phyloP scores from a whole-genome alignment of 2,797 vertebrate species.

The Coilia nasus region DNA sequence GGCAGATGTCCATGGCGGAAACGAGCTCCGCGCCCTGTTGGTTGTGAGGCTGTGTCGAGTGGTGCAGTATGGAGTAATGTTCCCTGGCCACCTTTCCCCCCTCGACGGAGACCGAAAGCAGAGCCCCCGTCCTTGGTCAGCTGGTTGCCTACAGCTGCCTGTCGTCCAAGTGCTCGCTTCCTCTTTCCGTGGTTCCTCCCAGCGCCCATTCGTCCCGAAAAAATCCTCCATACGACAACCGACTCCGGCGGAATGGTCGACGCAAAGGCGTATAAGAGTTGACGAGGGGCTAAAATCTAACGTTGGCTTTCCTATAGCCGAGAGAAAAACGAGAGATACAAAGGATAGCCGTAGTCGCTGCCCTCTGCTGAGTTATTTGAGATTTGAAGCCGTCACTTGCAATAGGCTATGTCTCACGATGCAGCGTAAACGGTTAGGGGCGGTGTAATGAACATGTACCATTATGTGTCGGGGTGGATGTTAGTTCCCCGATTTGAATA shows the following conservation, averaged over 20 bases:
- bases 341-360: slow-evolving; percentile 66
- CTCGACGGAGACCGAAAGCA: slow-evolving; percentile 78
- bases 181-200: slow-evolving; percentile 81
- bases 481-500: slow-evolving; percentile 55
- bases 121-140: slow-evolving; percentile 81
- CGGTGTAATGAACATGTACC: slow-evolving; percentile 83
- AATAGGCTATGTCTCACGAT: slow-evolving; percentile 79
- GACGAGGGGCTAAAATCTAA: slow-evolving; percentile 21
- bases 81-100: slow-evolving; percentile 78
- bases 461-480: slow-evolving; percentile 74
- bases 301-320: slow-evolving; percentile 45
- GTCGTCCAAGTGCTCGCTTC: slow-evolving; percentile 72
- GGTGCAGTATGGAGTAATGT: slow-evolving; percentile 78
- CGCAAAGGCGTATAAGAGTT: slow-evolving; percentile 40
- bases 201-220: slow-evolving; percentile 66
- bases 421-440: slow-evolving; percentile 85
- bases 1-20: slow-evolving; percentile 68
- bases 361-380: slow-evolving; percentile 81
- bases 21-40: slow-evolving; percentile 70
- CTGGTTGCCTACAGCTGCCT: slow-evolving; percentile 83
- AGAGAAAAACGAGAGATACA: slow-evolving; percentile 58
- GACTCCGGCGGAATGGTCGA: slow-evolving; percentile 64
- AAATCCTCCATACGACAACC: slow-evolving; percentile 74
- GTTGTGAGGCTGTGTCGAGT: slow-evolving; percentile 75
- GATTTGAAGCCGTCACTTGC: slow-evolving; percentile 84